Base-by-base conservation (phyloP, 1,140 invertebrate species). In the Apolygus lucorum region DNA sequence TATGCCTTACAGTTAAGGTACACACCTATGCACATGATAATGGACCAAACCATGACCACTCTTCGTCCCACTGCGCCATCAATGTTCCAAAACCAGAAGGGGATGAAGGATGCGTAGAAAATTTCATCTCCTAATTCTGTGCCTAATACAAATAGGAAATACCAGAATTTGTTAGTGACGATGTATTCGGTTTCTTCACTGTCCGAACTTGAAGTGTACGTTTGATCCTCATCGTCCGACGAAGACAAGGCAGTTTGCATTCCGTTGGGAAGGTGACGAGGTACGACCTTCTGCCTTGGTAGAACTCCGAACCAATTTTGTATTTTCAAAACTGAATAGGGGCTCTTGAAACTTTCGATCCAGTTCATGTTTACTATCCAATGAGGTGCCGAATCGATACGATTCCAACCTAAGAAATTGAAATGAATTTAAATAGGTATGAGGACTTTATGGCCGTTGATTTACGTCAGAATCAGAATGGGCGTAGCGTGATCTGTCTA, bases 21-120 rank as follows among this genome's bases (percentile, higher is more conserved):
- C 64, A 29, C n/a, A 66, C 64, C 64, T 29, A 66, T 66, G 28
- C 28, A 92, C 90, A 96, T 95, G 34, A 89, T 83, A 52, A 90
- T 84, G 26, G 88, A 85, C 93, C 93, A 96, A 1, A 94, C 86
- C 26, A 93, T 78, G 22, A 93, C 84, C 22, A 94, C 86, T 78
- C 88, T 82, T 73, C 91, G 79, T 11, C 89, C 89, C 28, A 93
- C 88, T 28, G 88, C 88, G 22, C 88, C 88, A 80, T 94, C 91
- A 69, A 95, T 84, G 79, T 95, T 95, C 93, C 93, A 95, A 75
- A 93, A 90, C 86, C 90, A 91, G 78, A 92, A 93, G 14, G 92
- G 90, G 76, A 95, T 93, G 76, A 94, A 93, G 11, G 85, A 82
- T 0, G 88, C 85, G 79, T 95, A 95, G 81, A 95, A 95, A 69